phyloP scores from a whole-genome alignment of 2,888 invertebrate genomes.

The Anoplius nigerrimus region DNA sequence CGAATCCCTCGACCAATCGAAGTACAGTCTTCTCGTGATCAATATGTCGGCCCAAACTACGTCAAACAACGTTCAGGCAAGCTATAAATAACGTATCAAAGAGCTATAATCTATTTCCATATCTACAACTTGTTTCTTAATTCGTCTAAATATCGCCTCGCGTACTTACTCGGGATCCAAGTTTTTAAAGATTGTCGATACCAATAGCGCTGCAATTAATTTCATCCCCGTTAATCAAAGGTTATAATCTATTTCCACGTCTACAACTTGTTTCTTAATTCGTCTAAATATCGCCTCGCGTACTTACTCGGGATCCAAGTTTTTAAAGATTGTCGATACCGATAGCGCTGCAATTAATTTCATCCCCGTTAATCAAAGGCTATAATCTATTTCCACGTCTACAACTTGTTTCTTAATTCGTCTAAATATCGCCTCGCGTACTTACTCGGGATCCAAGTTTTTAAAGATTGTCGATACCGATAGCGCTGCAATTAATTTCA shows the following conservation, averaged over 20 bases:
- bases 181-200: neutral
- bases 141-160: no score
- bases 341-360: neutral
- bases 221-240: slow-evolving; percentile 1
- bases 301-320: no score
- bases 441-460: no score
- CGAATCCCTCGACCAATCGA: slow-evolving; percentile 77
- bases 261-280: no score
- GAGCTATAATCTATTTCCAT: slow-evolving; percentile 16
- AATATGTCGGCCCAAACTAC: slow-evolving; percentile 95
- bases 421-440: no score
- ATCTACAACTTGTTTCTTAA: no score
- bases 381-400: no score
- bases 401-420: no score
- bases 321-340: neutral
- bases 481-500: no score
- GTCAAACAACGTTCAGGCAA: slow-evolving; percentile 82
- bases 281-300: no score
- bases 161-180: no score
- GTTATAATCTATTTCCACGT: slow-evolving; percentile 9
- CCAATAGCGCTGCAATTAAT: neutral
- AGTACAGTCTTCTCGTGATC: slow-evolving; percentile 83
- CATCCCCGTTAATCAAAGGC: no score
- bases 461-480: neutral
- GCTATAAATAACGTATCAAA: neutral